phyloP scores from a whole-genome alignment of 2,888 invertebrate species.

The Hyles lineata region DNA sequence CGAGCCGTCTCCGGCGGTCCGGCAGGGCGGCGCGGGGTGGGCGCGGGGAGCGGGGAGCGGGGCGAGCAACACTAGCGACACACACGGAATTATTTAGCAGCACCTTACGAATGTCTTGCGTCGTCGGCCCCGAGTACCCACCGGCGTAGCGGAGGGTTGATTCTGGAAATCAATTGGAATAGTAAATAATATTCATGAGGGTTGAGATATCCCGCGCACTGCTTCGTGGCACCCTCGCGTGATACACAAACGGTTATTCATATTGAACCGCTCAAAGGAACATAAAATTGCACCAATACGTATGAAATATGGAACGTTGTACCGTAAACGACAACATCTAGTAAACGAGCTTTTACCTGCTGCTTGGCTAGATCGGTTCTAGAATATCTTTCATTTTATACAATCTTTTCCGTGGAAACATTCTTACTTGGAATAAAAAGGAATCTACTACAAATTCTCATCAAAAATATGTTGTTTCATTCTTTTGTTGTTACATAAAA shows the following conservation, averaged over 20 bases:
- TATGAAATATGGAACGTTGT: background rate
- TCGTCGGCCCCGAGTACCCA: constrained; percentile 24
- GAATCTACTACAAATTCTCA: too few species aligned
- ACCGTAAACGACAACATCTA: too few species aligned
- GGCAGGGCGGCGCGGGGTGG: background rate
- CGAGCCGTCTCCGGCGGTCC: constrained; percentile 10
- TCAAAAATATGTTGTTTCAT: too few species aligned
- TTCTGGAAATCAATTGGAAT: constrained; percentile 43
- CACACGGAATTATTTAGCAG: constrained; percentile 63
- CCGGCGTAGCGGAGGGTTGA: constrained; percentile 26
- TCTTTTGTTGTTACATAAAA: too few species aligned
- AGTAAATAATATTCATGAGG: constrained; percentile 47
- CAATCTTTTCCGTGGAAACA: background rate
- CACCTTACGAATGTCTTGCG: constrained; percentile 45
- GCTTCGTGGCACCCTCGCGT: too few species aligned
- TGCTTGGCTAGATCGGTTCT: too few species aligned
- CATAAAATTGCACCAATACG: background rate
- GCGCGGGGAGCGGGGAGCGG: constrained; percentile 21
- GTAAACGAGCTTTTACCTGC: too few species aligned
- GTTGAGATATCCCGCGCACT: constrained; percentile 13
- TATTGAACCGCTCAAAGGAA: background rate
- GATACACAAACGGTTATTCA: background rate
- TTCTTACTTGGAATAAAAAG: background rate
- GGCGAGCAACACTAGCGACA: constrained; percentile 35
- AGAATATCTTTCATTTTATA: background rate